phyloP scores from a whole-genome alignment of 1,140 invertebrate genomes.

The Globodera ellingtonae region DNA sequence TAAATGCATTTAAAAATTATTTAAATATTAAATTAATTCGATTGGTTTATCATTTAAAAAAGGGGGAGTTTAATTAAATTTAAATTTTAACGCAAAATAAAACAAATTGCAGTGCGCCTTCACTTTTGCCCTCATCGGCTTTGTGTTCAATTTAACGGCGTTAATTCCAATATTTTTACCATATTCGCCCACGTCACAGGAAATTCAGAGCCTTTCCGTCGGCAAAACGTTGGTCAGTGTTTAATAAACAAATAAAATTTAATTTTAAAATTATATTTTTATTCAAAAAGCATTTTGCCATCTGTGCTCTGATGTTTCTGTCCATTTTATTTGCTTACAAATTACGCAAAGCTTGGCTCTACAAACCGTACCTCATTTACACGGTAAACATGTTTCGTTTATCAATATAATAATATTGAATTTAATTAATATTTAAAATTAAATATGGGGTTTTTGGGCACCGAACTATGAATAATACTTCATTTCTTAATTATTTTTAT shows the following conservation, averaged over 20 bases:
- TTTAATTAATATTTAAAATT: no score
- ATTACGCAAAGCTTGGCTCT: background rate
- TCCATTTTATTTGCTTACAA: background rate
- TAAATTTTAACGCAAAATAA: no score
- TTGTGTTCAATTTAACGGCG: background rate
- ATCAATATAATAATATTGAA: no score
- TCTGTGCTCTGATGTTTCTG: background rate
- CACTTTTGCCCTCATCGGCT: background rate
- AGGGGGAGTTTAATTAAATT: no score
- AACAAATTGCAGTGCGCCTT: background rate
- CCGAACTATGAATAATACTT: no score
- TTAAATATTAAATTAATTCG: background rate
- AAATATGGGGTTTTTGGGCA: no score
- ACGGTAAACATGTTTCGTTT: background rate
- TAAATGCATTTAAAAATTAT: background rate
- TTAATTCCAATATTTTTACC: background rate
- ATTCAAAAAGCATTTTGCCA: background rate
- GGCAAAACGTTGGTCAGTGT: background rate
- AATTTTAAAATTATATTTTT: background rate
- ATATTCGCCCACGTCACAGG: background rate
- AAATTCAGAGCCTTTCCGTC: background rate
- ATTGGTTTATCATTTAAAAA: background rate
- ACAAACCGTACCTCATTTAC: background rate
- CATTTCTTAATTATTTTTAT: no score
- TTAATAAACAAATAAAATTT: background rate